phyloP scores from a whole-genome alignment of 2,113 vertebrate genomes.

The Colinus virginianus region DNA sequence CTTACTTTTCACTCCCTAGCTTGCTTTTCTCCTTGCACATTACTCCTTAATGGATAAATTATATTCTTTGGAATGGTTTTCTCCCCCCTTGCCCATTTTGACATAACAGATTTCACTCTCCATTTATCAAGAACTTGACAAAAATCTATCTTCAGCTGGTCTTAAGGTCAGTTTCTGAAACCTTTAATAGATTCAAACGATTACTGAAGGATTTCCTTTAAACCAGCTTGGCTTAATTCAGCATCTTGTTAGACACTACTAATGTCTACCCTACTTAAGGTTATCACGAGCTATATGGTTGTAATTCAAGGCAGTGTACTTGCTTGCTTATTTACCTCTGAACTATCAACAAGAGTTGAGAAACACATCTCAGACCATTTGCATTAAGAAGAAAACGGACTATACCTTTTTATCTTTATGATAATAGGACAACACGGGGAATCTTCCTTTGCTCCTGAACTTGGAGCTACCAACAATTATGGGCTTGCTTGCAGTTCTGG shows the following conservation, averaged over 20 bases:
- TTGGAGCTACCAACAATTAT: constrained; percentile 98
- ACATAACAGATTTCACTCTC: background rate
- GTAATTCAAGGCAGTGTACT: background rate
- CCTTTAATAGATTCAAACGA: background rate
- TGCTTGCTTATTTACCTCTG: background rate
- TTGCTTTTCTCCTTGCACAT: background rate
- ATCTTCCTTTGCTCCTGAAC: constrained; percentile 98
- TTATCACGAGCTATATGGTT: background rate
- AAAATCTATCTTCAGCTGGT: background rate
- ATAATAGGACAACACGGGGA: constrained; percentile 96
- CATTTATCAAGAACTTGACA: background rate
- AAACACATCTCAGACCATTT: constrained; percentile 4
- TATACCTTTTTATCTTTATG: constrained; percentile 94
- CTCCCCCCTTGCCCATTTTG: background rate
- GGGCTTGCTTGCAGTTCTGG: constrained; percentile 91
- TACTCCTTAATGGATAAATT: background rate
- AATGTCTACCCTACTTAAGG: background rate
- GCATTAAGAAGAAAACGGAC: background rate
- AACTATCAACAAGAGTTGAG: background rate
- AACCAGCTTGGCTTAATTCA: background rate
- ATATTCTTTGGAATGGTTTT: background rate
- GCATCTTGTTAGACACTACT: background rate
- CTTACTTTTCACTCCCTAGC: background rate
- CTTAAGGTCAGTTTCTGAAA: background rate
- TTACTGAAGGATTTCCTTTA: background rate